phyloP scores from a whole-genome alignment of 2,797 vertebrate genomes.

The Sandelia bainsii region DNA sequence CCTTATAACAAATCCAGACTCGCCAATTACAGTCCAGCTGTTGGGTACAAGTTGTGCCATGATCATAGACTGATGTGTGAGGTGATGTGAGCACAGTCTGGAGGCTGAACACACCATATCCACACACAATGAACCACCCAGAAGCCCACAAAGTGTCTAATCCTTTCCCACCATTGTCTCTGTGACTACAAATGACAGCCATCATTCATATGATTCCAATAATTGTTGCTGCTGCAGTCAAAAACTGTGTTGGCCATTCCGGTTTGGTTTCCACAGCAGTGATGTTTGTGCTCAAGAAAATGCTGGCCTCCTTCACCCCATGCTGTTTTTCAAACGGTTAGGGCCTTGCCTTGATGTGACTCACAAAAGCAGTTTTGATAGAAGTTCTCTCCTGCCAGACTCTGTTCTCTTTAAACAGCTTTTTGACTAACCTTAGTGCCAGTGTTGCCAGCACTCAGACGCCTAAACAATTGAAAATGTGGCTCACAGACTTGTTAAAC shows the following conservation, averaged over 20 bases:
- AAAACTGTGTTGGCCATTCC: conserved; percentile 23
- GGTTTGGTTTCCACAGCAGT: conserved; percentile 50
- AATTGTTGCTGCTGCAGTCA: conserved; percentile 6
- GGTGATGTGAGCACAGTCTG: conserved; percentile 64
- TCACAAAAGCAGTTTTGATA: conserved; percentile 59
- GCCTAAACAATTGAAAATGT: conserved; percentile 41
- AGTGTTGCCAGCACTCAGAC: conserved; percentile 39
- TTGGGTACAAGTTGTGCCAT: conserved; percentile 35
- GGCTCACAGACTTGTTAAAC: conserved; percentile 32
- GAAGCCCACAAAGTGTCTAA: conserved; percentile 51
- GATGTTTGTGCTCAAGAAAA: conserved; percentile 46
- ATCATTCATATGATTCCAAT: conserved; percentile 35
- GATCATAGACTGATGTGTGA: conserved; percentile 58
- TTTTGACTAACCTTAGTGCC: conserved; percentile 57
- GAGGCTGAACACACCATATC: conserved; percentile 26
- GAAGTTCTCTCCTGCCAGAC: conserved; percentile 40
- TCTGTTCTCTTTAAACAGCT: conserved; percentile 52
- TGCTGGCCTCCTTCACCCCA: conserved; percentile 42
- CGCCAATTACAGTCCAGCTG: conserved; percentile 45
- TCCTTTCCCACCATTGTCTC: conserved; percentile 58
- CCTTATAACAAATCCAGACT: conserved; percentile 47
- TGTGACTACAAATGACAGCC: conserved; percentile 20
- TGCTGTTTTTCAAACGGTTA: conserved; percentile 27
- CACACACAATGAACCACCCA: conserved; percentile 45
- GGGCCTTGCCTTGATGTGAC: conserved; percentile 39